phyloP scores from a whole-genome alignment of 2,113 vertebrate species.

The Pterocles gutturalis region DNA sequence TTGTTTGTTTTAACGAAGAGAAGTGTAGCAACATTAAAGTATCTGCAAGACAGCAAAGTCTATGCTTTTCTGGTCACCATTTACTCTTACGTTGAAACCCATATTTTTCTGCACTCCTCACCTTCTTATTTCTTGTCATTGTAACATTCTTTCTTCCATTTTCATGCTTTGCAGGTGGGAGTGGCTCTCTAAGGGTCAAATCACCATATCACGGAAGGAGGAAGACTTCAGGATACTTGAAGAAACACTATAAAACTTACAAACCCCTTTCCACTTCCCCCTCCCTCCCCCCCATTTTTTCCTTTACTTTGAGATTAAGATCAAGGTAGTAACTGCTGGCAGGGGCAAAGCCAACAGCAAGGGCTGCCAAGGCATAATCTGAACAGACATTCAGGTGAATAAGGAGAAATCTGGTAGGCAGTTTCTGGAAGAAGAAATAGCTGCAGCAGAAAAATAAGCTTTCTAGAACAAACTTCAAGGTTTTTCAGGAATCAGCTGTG shows the following conservation, averaged over 20 bases:
- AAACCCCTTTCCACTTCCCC: neutral
- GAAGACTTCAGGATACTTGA: neutral
- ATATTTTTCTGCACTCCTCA: neutral
- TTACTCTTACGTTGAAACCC: neutral
- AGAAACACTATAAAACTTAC: neutral
- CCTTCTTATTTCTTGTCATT: neutral
- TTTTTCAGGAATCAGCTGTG: neutral
- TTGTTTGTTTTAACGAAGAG: neutral
- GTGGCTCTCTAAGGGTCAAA: neutral
- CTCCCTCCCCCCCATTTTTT: accelerated
- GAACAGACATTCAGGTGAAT: neutral
- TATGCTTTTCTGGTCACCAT: neutral
- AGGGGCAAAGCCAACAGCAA: neutral
- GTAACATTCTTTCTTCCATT: neutral
- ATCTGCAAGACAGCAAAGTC: neutral
- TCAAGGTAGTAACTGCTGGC: accelerated
- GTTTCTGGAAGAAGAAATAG: neutral
- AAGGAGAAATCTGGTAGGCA: neutral
- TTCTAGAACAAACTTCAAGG: neutral
- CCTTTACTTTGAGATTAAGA: neutral
- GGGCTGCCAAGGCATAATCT: neutral
- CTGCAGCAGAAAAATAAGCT: neutral
- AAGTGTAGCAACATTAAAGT: neutral
- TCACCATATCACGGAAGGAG: neutral
- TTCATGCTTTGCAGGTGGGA: neutral